These are phyloP conservation scores for Colistium nudipinnis DNA, from an alignment of 2,113 vertebrate species.

Conservation along the genomic window DNA sequence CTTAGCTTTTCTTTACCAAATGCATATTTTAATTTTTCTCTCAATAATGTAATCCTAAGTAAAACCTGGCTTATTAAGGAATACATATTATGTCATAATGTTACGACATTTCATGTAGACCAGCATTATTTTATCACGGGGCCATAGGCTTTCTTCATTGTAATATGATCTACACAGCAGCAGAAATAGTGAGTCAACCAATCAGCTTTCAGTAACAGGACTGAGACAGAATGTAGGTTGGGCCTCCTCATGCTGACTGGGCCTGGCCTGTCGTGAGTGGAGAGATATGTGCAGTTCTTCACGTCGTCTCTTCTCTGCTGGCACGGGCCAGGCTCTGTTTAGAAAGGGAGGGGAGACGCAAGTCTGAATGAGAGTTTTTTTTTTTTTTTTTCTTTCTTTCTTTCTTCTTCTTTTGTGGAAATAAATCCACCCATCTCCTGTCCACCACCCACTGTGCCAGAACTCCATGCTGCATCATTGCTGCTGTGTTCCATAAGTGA, in stretches of 20 bases:
- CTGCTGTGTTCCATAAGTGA: constrained; percentile 32
- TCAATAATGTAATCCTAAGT: constrained; percentile 22
- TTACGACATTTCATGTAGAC: neutral
- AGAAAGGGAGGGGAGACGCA: neutral
- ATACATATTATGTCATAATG: neutral
- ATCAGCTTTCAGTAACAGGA: constrained; percentile 25
- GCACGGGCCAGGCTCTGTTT: neutral
- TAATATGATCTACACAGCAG: constrained; percentile 48
- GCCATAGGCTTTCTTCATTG: neutral
- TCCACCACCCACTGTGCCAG: neutral
- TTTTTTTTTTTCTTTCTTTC: too few relatives aligned
- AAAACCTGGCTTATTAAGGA: neutral
- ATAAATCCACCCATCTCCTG: neutral
- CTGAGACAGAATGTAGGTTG: constrained; percentile 23
- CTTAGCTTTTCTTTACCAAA: neutral
- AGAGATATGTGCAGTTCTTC: constrained; percentile 73
- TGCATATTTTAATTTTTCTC: neutral
- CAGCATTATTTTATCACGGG: neutral
- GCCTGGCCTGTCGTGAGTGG: neutral
- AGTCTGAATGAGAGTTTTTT: neutral
- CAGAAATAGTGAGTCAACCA: constrained; percentile 18
- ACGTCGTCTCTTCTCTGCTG: constrained; percentile 62
- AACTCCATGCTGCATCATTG: constrained; percentile 15
- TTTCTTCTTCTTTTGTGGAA: too few relatives aligned
- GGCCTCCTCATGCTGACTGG: constrained; percentile 34